Conservation (phyloP, 2,113 vertebrate genomes). For the Brachyhypopomus occidentalis region DNA sequence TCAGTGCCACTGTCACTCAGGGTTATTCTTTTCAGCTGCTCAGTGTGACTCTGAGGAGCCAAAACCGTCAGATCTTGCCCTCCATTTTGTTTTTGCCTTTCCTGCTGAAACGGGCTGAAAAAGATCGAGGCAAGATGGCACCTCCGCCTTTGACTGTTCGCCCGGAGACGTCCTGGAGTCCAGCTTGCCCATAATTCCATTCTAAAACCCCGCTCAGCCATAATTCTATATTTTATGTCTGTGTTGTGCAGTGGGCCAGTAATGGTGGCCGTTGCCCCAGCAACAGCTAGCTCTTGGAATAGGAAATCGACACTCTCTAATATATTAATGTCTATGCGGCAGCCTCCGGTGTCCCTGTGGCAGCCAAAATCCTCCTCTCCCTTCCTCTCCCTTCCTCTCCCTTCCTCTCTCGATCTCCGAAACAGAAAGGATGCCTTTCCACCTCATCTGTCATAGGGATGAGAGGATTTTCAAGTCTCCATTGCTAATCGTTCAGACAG, state of each 20-base stretch:
- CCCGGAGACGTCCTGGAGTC: conserved; percentile 31
- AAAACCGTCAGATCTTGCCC: not conserved
- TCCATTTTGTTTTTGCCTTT: conserved; percentile 31
- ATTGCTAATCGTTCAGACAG: conserved; percentile 5
- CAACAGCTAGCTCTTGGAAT: conserved; percentile 72
- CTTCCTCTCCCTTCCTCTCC: no score
- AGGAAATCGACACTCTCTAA: conserved; percentile 76
- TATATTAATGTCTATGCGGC: conserved; percentile 78
- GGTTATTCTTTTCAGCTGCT: not conserved
- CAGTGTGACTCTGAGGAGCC: not conserved
- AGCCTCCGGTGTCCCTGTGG: conserved; percentile 43
- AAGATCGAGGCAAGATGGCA: conserved; percentile 30
- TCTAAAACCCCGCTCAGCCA: conserved; percentile 30
- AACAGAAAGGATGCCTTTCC: conserved; percentile 13
- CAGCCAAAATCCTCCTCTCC: conserved; percentile 28
- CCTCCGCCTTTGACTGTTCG: conserved; percentile 16
- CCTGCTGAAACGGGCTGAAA: not conserved
- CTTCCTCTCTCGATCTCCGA: not conserved
- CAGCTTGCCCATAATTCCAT: conserved; percentile 34
- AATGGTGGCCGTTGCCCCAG: conserved; percentile 77
- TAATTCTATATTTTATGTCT: conserved; percentile 53
- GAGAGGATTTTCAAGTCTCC: conserved; percentile 17
- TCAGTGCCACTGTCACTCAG: no score
- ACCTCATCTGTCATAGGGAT: conserved; percentile 7
- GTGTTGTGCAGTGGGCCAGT: conserved; percentile 59